Evolutionary conservation across 2,888 invertebrate species (phyloP).

Genomic region (Epirrita christyi): DNA sequence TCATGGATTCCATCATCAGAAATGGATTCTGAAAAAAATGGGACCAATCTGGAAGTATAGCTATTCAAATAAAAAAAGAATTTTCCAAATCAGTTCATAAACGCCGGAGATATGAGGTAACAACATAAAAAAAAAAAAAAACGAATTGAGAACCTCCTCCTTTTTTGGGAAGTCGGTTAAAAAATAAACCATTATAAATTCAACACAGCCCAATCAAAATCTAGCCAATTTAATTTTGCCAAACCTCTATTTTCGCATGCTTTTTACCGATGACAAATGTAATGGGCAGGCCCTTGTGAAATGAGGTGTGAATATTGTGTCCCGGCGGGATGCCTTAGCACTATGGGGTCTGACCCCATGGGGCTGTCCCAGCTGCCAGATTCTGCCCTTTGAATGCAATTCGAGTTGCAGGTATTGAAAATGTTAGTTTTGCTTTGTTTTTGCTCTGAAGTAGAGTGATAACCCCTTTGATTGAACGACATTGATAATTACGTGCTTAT

Average conservation of each 20-base stretch:
- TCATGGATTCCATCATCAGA: too few relatives aligned
- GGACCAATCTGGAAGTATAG: too few relatives aligned
- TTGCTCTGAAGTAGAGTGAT: slow-evolving; percentile 29
- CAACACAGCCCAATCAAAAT: slow-evolving; percentile 37
- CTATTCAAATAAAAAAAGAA: too few relatives aligned
- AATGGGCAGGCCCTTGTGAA: slow-evolving; percentile 74
- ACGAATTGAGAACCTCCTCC: too few relatives aligned
- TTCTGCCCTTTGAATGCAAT: slow-evolving; percentile 68
- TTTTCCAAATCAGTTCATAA: too few relatives aligned
- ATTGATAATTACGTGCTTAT: too few relatives aligned
- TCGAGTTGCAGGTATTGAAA: slow-evolving; percentile 67
- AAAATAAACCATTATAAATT: slow-evolving; percentile 28
- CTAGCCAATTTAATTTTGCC: slow-evolving; percentile 55
- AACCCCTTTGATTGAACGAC: too few relatives aligned
- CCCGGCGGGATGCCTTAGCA: slow-evolving; percentile 65
- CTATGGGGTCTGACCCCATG: slow-evolving; percentile 58
- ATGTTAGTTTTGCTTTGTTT: slow-evolving; percentile 52
- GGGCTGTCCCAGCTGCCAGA: slow-evolving; percentile 67
- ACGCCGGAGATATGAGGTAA: too few relatives aligned
- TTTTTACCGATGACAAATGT: slow-evolving; percentile 68
- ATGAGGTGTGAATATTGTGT: slow-evolving; percentile 84
- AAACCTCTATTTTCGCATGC: slow-evolving; percentile 60
- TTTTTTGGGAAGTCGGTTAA: too few relatives aligned
- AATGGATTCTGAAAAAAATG: too few relatives aligned
- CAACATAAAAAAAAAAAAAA: too few relatives aligned